phyloP scores from a whole-genome alignment of 92 coral and sea anemone species.

The Ricordea florida region DNA sequence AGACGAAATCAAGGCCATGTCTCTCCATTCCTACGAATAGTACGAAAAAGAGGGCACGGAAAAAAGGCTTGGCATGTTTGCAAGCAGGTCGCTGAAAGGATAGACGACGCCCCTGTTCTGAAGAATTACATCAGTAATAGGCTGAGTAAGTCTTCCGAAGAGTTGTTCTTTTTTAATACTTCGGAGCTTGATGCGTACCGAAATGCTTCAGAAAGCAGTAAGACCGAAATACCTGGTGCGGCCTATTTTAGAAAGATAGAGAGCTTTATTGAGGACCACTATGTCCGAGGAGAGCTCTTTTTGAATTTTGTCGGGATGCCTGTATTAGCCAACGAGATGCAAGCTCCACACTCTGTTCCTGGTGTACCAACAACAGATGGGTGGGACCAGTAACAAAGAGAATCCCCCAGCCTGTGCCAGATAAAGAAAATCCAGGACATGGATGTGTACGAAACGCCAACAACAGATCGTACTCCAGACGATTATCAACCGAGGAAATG shows the following conservation, averaged over 20 bases:
- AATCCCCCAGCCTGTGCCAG: slow-evolving; percentile 32
- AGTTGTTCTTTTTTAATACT: slow-evolving; percentile 45
- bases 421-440: slow-evolving; percentile 22
- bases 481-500: slow-evolving; percentile 34
- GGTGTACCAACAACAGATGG: slow-evolving; percentile 20
- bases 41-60: too few relatives aligned
- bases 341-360: slow-evolving; percentile 5
- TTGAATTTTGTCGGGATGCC: slow-evolving; percentile 19
- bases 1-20: too few relatives aligned
- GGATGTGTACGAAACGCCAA: slow-evolving; percentile 8
- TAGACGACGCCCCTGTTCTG: slow-evolving; percentile 38
- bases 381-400: slow-evolving; percentile 27
- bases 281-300: not conserved
- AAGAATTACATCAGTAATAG: slow-evolving; percentile 23
- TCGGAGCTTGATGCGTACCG: slow-evolving; percentile 17
- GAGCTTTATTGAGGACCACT: not conserved
- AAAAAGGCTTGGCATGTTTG: slow-evolving; percentile 15
- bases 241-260: slow-evolving; percentile 1
- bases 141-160: slow-evolving; percentile 33
- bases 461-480: slow-evolving; percentile 11
- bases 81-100: slow-evolving; percentile 30
- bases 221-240: slow-evolving; percentile 30
- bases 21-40: too few relatives aligned
- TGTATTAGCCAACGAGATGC: not conserved
- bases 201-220: slow-evolving; percentile 23